Base-by-base conservation (phyloP, 2,113 vertebrate species). In the Grantiella picta region DNA sequence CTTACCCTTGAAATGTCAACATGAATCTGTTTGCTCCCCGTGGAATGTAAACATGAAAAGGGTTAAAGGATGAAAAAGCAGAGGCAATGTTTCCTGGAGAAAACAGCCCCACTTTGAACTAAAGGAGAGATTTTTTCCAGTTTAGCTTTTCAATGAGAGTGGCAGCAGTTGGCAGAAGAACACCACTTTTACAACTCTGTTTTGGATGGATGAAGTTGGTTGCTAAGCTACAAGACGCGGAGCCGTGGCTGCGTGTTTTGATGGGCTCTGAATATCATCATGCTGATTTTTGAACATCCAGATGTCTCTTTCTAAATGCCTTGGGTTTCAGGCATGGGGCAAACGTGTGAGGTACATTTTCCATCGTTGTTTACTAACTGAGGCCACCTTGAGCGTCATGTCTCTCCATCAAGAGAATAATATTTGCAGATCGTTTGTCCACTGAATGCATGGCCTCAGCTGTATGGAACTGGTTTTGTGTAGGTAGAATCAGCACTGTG, bases 161-260 rank as follows among this genome's bases (percentile, higher is more conserved):
- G 91, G 85, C 95, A 95, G 52, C 80, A 95, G 42, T 85, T 97
- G 97, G 96, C 97, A 97, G 82, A 77, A 91, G 78, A n/a, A 45
- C 77, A 71, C 81, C 89, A 81, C 94, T 98, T 98, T 98, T 98
- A 97, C 97, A 98, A 98, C 97, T 98, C 27, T 98, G 97, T 98
- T 98, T 98, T 98, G 97, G 96, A 97, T 91, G 96, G 96, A 92
- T 97, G 97, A 96, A 96, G 87, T 84, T 31, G 3, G 97, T 98
- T 97, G 96, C 98, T 97, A 97, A 97, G 98, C 94, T 97, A 94
- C 96, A 86, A 95, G 97, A 98, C 57, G 97, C 98, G 83, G 84
- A 97, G 91, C 95, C 84, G 75, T 93, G 82, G 91, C 95, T 93
- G 75, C 68, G 14, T 98, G 97, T 97, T 98, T 98, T 97, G 95